phyloP scores from a whole-genome alignment of 2,113 vertebrate genomes.

The Cinclus mexicanus region DNA sequence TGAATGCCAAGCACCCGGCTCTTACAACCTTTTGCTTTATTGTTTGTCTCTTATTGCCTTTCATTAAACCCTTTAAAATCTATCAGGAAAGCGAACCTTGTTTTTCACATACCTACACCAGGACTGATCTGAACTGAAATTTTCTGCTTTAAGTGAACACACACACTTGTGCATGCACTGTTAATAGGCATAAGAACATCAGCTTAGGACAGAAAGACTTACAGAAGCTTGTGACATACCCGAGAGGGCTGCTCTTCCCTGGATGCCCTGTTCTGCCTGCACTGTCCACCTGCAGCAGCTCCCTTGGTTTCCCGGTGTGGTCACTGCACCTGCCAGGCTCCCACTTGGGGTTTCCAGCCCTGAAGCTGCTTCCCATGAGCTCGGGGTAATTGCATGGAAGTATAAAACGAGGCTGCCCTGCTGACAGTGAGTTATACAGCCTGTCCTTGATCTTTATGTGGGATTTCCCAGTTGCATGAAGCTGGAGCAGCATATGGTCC shows the following conservation, averaged over 20 bases:
- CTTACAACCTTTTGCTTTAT: too few relatives aligned
- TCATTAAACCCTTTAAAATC: too few relatives aligned
- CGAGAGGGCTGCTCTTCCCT: fast-evolving
- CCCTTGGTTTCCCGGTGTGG: fast-evolving
- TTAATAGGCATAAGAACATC: background rate
- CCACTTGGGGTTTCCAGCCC: fast-evolving
- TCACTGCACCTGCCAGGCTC: fast-evolving
- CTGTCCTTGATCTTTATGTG: background rate
- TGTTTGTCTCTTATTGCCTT: too few relatives aligned
- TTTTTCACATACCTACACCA: background rate
- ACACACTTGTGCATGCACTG: background rate
- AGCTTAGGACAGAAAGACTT: background rate
- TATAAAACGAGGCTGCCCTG: background rate
- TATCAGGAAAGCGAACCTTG: too few relatives aligned
- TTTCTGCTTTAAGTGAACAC: background rate
- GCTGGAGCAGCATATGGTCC: background rate
- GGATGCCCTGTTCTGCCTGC: fast-evolving
- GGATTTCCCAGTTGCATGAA: background rate
- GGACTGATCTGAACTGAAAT: background rate
- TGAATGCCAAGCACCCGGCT: too few relatives aligned
- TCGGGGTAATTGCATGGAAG: fast-evolving
- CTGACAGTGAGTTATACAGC: background rate
- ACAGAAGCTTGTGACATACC: background rate
- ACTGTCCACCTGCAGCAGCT: fast-evolving
- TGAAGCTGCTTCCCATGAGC: background rate